phyloP scores from a whole-genome alignment of 2,888 invertebrate species.

The Orthosia gothica region DNA sequence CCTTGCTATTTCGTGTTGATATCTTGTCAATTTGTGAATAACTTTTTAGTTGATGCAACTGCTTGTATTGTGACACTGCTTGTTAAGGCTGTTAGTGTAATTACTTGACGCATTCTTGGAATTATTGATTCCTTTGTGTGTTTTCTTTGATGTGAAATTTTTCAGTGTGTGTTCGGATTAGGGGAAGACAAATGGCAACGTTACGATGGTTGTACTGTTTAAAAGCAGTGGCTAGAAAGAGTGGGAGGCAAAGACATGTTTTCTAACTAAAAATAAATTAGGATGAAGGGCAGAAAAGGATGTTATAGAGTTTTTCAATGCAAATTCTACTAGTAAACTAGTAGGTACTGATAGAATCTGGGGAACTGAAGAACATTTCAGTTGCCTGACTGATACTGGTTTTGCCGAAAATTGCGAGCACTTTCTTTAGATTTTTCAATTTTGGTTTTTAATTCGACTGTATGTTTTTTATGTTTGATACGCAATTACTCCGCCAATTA shows the following conservation, averaged over 20 bases:
- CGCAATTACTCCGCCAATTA: too few species aligned
- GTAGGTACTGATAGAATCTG: not conserved
- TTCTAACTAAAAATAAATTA: too few species aligned
- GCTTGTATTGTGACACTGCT: conserved; percentile 42
- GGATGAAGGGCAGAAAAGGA: too few species aligned
- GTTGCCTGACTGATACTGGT: fast-evolving
- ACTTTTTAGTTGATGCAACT: conserved; percentile 42
- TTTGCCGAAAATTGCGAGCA: not conserved
- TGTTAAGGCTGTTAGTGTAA: conserved; percentile 23
- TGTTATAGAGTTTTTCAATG: too few species aligned
- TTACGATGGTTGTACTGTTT: too few species aligned
- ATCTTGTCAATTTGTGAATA: conserved; percentile 45
- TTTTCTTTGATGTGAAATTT: not conserved
- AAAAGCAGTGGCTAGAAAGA: too few species aligned
- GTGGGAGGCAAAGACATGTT: too few species aligned
- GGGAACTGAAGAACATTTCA: not conserved
- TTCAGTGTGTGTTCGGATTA: not conserved
- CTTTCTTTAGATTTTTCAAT: not conserved
- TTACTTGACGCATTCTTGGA: conserved; percentile 21
- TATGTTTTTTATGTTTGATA: too few species aligned
- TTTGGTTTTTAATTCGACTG: too few species aligned
- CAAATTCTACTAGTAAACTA: too few species aligned
- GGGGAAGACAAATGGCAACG: too few species aligned
- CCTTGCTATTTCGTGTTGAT: conserved; percentile 44
- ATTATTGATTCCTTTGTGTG: conserved; percentile 17